Evolutionary conservation across 1,140 invertebrate genomes (phyloP), one percentile per base, ranked within the genome.

Genomic region (Zaprionus taronus): DNA sequence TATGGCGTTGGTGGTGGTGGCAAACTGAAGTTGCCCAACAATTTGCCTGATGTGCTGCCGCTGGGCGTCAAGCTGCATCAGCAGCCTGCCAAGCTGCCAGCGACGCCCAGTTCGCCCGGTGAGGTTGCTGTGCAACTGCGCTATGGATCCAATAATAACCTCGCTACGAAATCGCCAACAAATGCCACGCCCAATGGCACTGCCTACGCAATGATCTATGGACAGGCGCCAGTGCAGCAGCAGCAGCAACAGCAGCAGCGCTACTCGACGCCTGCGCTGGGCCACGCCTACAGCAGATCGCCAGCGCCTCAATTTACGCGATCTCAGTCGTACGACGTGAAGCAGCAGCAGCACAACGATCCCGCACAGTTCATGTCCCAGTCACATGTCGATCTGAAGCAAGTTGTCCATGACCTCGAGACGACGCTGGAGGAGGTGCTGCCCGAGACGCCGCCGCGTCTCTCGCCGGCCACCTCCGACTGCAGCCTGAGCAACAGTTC

Each of bases 11-110:
- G 26, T 26, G 67, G 26, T 26, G 67, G 73, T 69, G 47, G 75
- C 79, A 78, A 93, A 80, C 62, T 74, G 76, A 90, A 90, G 55
- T 76, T 93, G 85, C 81, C 93, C 83, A 93, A 90, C 68, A 89
- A 93, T 71, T 76, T 94, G 66, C 94, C 94, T 11, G 94, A 94
- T 83, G 93, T 94, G 15, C 81, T 94, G 57, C 94, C 94, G 51
- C 79, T 94, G 58, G 94, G 94, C 38, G 94, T 92, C 0, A 94
- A 94, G 84, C 65, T 94, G 62, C 80, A 91, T 34, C 79, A 91
- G 66, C 87, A 91, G 73, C 86, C 85, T 11, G 49, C 24, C n/a
- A 77, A 77, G 44, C 78, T 71, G 65, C 76, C 68, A 57, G 80
- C 91, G 49, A 72, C 70, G 63, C 85, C 90, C 24, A 74, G 76